Conservation (phyloP, 2,888 invertebrate genomes). For the Drosophila peninsularis region DNA sequence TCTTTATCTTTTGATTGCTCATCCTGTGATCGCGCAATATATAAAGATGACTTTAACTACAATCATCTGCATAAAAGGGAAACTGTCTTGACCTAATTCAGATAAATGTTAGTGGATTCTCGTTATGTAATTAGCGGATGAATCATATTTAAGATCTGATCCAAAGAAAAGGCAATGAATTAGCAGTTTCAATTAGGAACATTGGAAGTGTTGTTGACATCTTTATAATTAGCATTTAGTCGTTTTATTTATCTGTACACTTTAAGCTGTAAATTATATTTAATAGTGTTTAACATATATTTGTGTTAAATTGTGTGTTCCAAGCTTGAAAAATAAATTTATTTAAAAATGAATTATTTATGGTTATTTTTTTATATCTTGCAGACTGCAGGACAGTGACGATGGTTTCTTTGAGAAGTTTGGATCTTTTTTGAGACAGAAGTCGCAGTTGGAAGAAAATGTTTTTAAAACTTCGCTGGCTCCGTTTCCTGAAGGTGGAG, state of each 20-base stretch:
- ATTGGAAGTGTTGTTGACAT: not conserved
- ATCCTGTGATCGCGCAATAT: not conserved
- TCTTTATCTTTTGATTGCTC: not conserved
- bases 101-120: not conserved
- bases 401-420: conserved; percentile 94
- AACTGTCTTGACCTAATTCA: not conserved
- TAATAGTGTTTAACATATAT: too few species aligned
- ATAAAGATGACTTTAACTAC: too few species aligned
- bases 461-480: conserved; percentile 85
- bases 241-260: not conserved
- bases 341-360: not conserved
- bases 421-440: conserved; percentile 89
- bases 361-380: conserved; percentile 6
- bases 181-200: not conserved
- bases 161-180: not conserved
- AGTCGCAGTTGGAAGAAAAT: conserved; percentile 86
- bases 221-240: not conserved
- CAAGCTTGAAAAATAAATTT: not conserved
- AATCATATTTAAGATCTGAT: not conserved
- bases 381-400: conserved; percentile 89
- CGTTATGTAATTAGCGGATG: not conserved
- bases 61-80: not conserved
- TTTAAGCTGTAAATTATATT: too few species aligned
- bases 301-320: too few species aligned
- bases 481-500: conserved; percentile 80